These are phyloP conservation scores for Anhinga rufa DNA, from an alignment of 2,113 vertebrate genomes.

Conservation along the genomic window DNA sequence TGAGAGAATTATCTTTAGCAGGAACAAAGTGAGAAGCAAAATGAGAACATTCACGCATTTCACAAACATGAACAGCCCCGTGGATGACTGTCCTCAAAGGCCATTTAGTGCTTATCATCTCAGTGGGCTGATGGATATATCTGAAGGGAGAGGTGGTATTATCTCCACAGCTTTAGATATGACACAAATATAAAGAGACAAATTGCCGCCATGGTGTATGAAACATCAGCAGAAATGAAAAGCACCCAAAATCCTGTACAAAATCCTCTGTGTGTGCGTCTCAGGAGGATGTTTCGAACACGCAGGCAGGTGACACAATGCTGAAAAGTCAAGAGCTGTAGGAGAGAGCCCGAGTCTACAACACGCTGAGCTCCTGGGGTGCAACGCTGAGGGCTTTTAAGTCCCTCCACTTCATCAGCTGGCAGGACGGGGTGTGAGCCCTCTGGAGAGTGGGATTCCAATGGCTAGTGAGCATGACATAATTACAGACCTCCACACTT, in stretches of 20 bases:
- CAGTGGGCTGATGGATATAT: not conserved
- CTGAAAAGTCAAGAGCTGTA: not conserved
- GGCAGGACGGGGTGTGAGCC: fast-evolving
- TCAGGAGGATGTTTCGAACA: not conserved
- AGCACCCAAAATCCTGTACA: not conserved
- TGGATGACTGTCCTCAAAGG: not conserved
- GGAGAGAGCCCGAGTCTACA: not conserved
- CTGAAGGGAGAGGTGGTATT: not conserved
- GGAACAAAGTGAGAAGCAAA: not conserved
- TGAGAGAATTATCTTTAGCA: not conserved
- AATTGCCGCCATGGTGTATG: not conserved
- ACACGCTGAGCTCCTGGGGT: not conserved
- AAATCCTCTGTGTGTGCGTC: not conserved
- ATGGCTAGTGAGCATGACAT: not conserved
- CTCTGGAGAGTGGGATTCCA: not conserved
- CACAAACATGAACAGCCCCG: not conserved
- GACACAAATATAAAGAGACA: not conserved
- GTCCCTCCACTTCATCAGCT: not conserved
- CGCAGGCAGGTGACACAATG: not conserved
- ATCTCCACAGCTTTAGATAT: not conserved
- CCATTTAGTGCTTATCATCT: not conserved
- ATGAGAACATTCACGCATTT: not conserved
- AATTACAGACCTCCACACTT: not conserved
- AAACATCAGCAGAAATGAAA: not conserved
- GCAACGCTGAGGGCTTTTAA: not conserved